A percentile compares a stretch with the other conserved stretches of the same genome.
phyloP scores from a whole-genome alignment of 37 sponge, comb jelly and placozoan genomes.

The Oscarella lobularis region DNA sequence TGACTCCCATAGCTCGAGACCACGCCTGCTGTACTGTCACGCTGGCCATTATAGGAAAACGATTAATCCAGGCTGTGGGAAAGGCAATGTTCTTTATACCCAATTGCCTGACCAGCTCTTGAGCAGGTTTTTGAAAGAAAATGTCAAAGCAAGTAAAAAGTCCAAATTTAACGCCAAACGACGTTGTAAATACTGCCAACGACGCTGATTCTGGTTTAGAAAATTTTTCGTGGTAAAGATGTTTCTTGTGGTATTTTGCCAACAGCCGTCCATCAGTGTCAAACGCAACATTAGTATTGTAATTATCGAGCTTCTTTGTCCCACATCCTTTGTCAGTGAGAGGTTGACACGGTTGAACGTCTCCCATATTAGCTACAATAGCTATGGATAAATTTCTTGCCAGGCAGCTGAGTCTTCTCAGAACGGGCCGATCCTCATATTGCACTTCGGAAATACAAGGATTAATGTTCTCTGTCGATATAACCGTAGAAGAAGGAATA shows the following conservation, averaged over 20 bases:
- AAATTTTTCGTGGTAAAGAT: slow-evolving; percentile 10
- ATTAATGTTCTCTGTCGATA: neutral
- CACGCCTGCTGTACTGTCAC: slow-evolving; percentile 32
- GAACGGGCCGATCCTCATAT: slow-evolving; percentile 3
- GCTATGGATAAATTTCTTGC: slow-evolving; percentile 7
- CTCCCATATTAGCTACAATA: slow-evolving; percentile 32
- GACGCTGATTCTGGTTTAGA: neutral
- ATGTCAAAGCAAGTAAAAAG: slow-evolving; percentile 57
- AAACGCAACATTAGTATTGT: slow-evolving; percentile 44
- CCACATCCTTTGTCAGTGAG: neutral
- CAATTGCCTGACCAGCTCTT: slow-evolving; percentile 5
- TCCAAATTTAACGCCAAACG: slow-evolving; percentile 55
- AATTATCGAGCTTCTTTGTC: neutral
- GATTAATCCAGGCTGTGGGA: slow-evolving; percentile 44
- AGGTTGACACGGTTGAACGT: slow-evolving; percentile 9
- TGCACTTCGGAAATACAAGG: slow-evolving; percentile 21
- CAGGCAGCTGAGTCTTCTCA: slow-evolving; percentile 34
- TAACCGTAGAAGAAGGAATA: slow-evolving; percentile 9
- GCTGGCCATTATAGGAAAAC: slow-evolving; percentile 18
- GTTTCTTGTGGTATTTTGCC: slow-evolving; percentile 52
- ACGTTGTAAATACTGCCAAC: slow-evolving; percentile 13
- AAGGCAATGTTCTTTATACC: slow-evolving; percentile 36
- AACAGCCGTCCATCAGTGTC: slow-evolving; percentile 33
- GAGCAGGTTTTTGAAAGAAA: slow-evolving; percentile 21
- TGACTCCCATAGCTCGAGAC: slow-evolving; percentile 13